phyloP scores from a whole-genome alignment of 1,140 invertebrate species.

The Leptinotarsa lineolata region DNA sequence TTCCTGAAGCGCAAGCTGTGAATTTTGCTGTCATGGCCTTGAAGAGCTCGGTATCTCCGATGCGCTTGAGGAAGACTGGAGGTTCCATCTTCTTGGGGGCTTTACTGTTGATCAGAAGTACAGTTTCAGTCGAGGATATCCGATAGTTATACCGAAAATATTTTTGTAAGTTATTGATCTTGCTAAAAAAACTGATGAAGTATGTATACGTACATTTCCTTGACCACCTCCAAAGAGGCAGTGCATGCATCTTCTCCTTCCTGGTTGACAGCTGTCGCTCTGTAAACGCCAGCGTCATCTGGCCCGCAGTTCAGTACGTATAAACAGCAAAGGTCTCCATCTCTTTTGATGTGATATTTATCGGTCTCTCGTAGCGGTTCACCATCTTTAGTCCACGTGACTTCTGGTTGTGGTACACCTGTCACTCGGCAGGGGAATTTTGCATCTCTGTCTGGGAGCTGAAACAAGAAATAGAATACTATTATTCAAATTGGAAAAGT shows the following conservation, averaged over 20 bases:
- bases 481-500: background rate
- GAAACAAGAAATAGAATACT: constrained; percentile 26
- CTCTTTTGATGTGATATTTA: constrained; percentile 78
- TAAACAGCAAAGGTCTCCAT: constrained; percentile 78
- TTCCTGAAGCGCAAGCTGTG: constrained; percentile 84
- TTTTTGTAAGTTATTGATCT: too few species aligned
- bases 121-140: background rate
- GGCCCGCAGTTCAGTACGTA: constrained; percentile 71
- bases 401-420: constrained; percentile 84
- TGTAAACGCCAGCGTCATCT: constrained; percentile 75
- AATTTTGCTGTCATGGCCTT: constrained; percentile 89
- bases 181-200: too few species aligned
- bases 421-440: constrained; percentile 81
- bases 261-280: constrained; percentile 76
- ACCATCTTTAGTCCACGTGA: constrained; percentile 84
- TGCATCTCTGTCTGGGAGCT: constrained; percentile 75
- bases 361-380: constrained; percentile 67
- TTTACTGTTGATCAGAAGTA: constrained; percentile 59
- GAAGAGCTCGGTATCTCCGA: constrained; percentile 86
- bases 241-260: constrained; percentile 79
- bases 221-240: constrained; percentile 75
- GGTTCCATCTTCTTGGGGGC: constrained; percentile 77
- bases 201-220: constrained; percentile 82
- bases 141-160: background rate
- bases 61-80: constrained; percentile 85